phyloP scores from a whole-genome alignment of 2,888 invertebrate species.

The Coenonympha arcania region DNA sequence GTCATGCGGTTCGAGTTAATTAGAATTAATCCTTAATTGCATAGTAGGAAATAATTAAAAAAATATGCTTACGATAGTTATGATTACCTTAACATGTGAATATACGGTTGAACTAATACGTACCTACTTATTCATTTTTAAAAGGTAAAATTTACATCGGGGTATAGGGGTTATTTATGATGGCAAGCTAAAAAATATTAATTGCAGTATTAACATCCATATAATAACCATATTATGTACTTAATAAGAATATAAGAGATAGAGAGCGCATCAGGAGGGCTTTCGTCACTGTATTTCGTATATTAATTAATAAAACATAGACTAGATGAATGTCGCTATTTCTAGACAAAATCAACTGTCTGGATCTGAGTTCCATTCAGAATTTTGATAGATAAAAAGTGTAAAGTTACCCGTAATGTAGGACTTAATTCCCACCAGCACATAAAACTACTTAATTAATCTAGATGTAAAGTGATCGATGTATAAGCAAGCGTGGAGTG shows the following conservation, averaged over 20 bases:
- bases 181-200: too few relatives aligned
- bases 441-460: slow-evolving; percentile 4
- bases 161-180: too few relatives aligned
- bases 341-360: neutral
- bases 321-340: slow-evolving; percentile 1
- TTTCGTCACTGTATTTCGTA: slow-evolving; percentile 35
- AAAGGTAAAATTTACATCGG: too few relatives aligned
- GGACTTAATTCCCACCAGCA: neutral
- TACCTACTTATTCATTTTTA: too few relatives aligned
- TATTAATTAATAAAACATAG: neutral
- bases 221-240: neutral
- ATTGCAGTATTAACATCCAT: neutral
- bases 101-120: too few relatives aligned
- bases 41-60: too few relatives aligned
- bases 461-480: slow-evolving; percentile 10
- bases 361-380: neutral
- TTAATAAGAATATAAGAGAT: slow-evolving; percentile 16
- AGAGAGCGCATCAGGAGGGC: slow-evolving; percentile 65
- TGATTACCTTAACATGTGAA: too few relatives aligned
- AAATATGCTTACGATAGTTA: too few relatives aligned
- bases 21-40: too few relatives aligned
- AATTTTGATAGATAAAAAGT: neutral
- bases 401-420: neutral
- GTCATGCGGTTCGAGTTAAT: neutral
- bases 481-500: slow-evolving; percentile 29